Conservation (phyloP, 2,888 invertebrate genomes). For the Dorcus parallelipipedus region DNA sequence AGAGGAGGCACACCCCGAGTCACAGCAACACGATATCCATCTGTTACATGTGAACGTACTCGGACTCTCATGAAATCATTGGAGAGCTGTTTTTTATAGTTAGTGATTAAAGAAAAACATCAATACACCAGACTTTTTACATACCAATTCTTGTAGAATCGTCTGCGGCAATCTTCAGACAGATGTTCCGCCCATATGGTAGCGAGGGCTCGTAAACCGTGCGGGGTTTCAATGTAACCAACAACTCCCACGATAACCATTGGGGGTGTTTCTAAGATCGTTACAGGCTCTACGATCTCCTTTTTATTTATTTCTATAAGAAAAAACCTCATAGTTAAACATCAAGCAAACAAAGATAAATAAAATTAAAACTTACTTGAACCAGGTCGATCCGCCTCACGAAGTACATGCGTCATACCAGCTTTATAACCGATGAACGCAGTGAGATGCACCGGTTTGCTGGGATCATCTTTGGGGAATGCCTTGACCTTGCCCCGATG, state of each 20-base stretch:
- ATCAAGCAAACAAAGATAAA: background rate
- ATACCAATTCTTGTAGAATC: constrained; percentile 99
- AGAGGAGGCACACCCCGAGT: constrained; percentile 61
- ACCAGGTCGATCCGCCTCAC: constrained; percentile 97
- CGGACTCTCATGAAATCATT: constrained; percentile 67
- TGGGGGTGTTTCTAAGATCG: constrained; percentile 96
- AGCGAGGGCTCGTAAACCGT: constrained; percentile 90
- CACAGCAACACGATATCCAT: constrained; percentile 30
- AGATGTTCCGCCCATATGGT: constrained; percentile 99
- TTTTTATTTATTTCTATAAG: constrained; percentile 94
- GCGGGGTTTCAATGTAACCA: constrained; percentile 98
- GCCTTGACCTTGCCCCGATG: constrained; percentile 99
- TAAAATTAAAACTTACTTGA: constrained; percentile 75
- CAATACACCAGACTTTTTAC: constrained; percentile 25
- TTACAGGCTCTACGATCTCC: constrained; percentile 98
- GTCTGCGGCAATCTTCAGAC: constrained; percentile 95
- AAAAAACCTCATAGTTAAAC: background rate
- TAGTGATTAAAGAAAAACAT: constrained; percentile 7
- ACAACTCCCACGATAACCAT: constrained; percentile 97
- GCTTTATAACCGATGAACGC: constrained; percentile 99
- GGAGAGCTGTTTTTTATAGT: constrained; percentile 57
- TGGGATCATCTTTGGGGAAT: constrained; percentile 96
- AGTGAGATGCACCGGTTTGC: constrained; percentile 95
- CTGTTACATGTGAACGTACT: constrained; percentile 36
- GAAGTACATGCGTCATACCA: constrained; percentile 99